A percentile compares a stretch with the other conserved stretches of the same genome.
Conservation (phyloP, 2,113 vertebrate genomes). For the Cyprinodon tularosa region DNA sequence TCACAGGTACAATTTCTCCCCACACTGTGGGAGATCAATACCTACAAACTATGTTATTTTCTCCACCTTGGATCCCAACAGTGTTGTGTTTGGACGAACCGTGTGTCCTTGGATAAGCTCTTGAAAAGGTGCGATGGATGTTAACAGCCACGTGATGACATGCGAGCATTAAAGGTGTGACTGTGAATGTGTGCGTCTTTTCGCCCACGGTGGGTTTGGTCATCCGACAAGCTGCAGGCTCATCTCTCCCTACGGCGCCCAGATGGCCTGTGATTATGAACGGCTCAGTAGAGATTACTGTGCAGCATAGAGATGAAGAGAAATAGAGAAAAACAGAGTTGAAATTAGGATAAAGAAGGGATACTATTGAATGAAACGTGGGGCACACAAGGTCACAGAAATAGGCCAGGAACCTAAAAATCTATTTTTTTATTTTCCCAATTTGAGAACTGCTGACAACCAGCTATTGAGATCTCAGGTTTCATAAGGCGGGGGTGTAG, state of each 20-base stretch:
- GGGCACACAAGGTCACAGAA: conserved; percentile 9
- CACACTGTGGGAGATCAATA: conserved; percentile 2
- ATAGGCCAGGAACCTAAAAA: background rate
- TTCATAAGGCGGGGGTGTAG: conserved; percentile 7
- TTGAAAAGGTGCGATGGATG: conserved; percentile 39
- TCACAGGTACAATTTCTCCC: background rate
- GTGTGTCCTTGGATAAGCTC: conserved; percentile 28
- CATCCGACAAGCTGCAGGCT: conserved; percentile 74
- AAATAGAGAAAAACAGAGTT: conserved; percentile 51
- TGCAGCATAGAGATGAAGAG: conserved; percentile 49
- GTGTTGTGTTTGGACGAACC: conserved; percentile 3
- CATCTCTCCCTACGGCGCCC: conserved; percentile 73
- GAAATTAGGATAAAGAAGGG: conserved; percentile 40
- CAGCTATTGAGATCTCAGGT: conserved; percentile 1
- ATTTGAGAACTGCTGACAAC: conserved; percentile 1
- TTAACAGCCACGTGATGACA: conserved; percentile 22
- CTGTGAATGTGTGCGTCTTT: conserved; percentile 27
- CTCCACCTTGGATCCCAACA: background rate
- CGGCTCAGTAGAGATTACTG: conserved; percentile 76
- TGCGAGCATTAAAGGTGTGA: conserved; percentile 57
- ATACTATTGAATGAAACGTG: conserved; percentile 16
- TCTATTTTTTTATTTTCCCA: background rate
- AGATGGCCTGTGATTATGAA: conserved; percentile 81
- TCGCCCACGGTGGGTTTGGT: conserved; percentile 52
- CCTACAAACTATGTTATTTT: conserved; percentile 4